Evolutionary conservation across 2,888 invertebrate species (phyloP).

Genomic region (Drosophila lutescens): DNA sequence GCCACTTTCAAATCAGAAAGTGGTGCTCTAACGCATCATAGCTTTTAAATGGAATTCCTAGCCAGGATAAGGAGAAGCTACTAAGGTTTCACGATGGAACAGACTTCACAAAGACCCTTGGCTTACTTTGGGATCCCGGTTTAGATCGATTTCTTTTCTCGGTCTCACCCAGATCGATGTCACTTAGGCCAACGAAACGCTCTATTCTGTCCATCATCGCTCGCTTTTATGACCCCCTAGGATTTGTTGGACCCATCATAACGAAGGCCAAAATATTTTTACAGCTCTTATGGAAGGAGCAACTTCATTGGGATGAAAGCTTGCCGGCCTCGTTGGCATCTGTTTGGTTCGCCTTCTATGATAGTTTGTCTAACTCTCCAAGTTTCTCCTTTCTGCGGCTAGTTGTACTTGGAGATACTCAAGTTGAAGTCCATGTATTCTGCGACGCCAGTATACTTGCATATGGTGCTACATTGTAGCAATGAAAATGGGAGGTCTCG

Average conservation of each 20-base stretch:
- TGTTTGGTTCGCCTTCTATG: too few species aligned
- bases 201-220: background rate
- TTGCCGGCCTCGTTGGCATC: too few species aligned
- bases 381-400: too few species aligned
- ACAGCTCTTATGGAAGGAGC: too few species aligned
- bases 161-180: background rate
- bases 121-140: background rate
- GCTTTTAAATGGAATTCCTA: background rate
- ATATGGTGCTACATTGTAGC: too few species aligned
- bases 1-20: background rate
- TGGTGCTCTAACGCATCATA: background rate
- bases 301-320: too few species aligned
- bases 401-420: too few species aligned
- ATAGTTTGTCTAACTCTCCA: too few species aligned
- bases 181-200: background rate
- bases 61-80: background rate
- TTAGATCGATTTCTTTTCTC: background rate
- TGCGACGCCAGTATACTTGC: too few species aligned
- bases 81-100: background rate
- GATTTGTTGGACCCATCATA: background rate
- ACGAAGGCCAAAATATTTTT: background rate
- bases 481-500: too few species aligned
- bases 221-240: conserved; percentile 1
- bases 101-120: background rate
- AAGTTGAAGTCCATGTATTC: too few species aligned